A percentile compares a stretch with the other conserved stretches of the same genome.
Evolutionary conservation across 2,888 invertebrate genomes (phyloP).

Genomic region (Galerucella pusilla): DNA sequence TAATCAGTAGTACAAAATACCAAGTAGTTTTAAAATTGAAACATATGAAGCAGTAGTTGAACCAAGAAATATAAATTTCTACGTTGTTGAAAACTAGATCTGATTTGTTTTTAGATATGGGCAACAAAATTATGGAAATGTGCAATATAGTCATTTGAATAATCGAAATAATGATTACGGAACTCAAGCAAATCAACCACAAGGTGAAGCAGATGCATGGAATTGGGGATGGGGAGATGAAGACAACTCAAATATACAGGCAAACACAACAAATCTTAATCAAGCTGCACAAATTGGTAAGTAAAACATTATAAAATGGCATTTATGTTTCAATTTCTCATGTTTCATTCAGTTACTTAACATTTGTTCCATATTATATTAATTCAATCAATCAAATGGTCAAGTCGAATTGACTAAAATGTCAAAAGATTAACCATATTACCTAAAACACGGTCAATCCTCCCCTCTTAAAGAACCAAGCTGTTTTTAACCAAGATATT

Average conservation of each 20-base stretch:
- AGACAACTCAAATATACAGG: slow-evolving; percentile 60
- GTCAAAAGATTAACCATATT: too few relatives aligned
- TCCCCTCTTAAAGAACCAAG: too few relatives aligned
- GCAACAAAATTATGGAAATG: slow-evolving; percentile 49
- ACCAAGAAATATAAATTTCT: slow-evolving; percentile 1
- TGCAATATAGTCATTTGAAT: slow-evolving; percentile 55
- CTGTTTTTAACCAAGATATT: not conserved
- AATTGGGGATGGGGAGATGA: slow-evolving; percentile 74
- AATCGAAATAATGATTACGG: slow-evolving; percentile 44
- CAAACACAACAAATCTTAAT: slow-evolving; percentile 21
- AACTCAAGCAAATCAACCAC: slow-evolving; percentile 58
- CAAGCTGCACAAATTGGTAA: slow-evolving; percentile 42
- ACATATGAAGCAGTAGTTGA: too few relatives aligned
- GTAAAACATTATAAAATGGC: not conserved
- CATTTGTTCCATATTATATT: too few relatives aligned
- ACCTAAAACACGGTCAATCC: too few relatives aligned
- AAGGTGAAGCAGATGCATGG: slow-evolving; percentile 63
- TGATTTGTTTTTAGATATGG: slow-evolving; percentile 29
- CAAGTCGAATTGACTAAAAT: too few relatives aligned
- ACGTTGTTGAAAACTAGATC: not conserved
- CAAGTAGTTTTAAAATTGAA: too few relatives aligned
- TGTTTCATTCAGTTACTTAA: too few relatives aligned
- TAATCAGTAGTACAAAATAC: too few relatives aligned
- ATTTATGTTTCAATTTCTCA: too few relatives aligned
- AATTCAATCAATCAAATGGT: too few relatives aligned